These are phyloP conservation scores for Eilema sororculum DNA, from an alignment of 2,888 invertebrate species.

Conservation along the genomic window DNA sequence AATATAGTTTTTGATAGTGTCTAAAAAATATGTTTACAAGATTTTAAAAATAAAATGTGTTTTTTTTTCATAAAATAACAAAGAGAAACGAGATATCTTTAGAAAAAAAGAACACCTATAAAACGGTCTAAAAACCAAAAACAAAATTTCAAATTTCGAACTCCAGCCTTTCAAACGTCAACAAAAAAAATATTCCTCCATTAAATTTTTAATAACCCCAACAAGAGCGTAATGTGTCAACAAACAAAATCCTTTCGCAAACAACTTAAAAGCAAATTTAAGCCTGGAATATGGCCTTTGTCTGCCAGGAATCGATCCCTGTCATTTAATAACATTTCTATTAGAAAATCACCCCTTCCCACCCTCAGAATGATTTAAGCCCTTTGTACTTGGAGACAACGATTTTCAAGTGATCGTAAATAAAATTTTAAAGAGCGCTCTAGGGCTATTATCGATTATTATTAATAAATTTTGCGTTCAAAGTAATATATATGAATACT, in stretches of 20 bases:
- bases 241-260: slow-evolving; percentile 63
- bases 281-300: slow-evolving; percentile 62
- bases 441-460: slow-evolving; percentile 23
- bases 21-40: too few species aligned
- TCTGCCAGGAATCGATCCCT: slow-evolving; percentile 72
- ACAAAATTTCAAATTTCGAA: not conserved
- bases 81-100: not conserved
- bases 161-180: slow-evolving; percentile 25
- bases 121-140: not conserved
- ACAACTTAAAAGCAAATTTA: slow-evolving; percentile 70
- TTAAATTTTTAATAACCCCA: slow-evolving; percentile 48
- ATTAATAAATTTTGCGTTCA: not conserved
- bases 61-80: too few species aligned
- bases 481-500: too few species aligned
- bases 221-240: slow-evolving; percentile 55
- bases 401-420: slow-evolving; percentile 70
- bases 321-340: slow-evolving; percentile 79
- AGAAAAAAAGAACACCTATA: too few species aligned
- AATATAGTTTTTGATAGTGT: too few species aligned
- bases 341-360: slow-evolving; percentile 68
- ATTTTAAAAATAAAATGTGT: too few species aligned
- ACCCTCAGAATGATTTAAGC: slow-evolving; percentile 58
- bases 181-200: slow-evolving; percentile 25
- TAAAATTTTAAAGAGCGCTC: slow-evolving; percentile 71
- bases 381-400: slow-evolving; percentile 71